phyloP scores from a whole-genome alignment of 2,888 invertebrate genomes.

The Pseudolycoriella hygida region DNA sequence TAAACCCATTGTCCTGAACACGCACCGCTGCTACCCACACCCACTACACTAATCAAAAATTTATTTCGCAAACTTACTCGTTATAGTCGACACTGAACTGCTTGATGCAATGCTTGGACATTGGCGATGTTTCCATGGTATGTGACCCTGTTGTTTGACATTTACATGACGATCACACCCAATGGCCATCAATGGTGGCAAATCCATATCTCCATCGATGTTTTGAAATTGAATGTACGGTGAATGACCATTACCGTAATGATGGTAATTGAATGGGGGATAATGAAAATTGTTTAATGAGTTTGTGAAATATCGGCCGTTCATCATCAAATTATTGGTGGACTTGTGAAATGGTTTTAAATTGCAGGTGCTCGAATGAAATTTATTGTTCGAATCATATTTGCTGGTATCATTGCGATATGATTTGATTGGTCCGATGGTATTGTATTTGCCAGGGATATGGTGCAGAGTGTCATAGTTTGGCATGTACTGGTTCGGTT shows the following conservation, averaged over 20 bases:
- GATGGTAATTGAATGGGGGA: not conserved
- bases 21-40: not conserved
- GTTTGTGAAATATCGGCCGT: slow-evolving; percentile 25
- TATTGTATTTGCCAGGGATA: slow-evolving; percentile 23
- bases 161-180: not conserved
- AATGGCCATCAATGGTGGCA: not conserved
- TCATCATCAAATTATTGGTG: slow-evolving; percentile 7
- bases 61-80: slow-evolving; percentile 19
- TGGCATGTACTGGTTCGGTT: slow-evolving; percentile 12
- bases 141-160: slow-evolving; percentile 12
- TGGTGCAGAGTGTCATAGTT: slow-evolving; percentile 11
- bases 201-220: slow-evolving; percentile 4
- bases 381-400: not conserved
- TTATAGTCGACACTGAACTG: slow-evolving; percentile 28
- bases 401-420: not conserved
- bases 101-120: slow-evolving; percentile 28
- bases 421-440: slow-evolving; percentile 20
- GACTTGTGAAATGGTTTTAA: slow-evolving; percentile 9
- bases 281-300: slow-evolving; percentile 25
- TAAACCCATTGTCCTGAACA: no score
- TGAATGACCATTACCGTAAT: slow-evolving; percentile 1
- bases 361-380: slow-evolving; percentile 9
- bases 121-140: slow-evolving; percentile 30
- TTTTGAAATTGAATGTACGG: slow-evolving; percentile 6
- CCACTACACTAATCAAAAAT: slow-evolving; percentile 7